phyloP scores from a whole-genome alignment of 2,797 vertebrate genomes.

The Acanthis flammea region DNA sequence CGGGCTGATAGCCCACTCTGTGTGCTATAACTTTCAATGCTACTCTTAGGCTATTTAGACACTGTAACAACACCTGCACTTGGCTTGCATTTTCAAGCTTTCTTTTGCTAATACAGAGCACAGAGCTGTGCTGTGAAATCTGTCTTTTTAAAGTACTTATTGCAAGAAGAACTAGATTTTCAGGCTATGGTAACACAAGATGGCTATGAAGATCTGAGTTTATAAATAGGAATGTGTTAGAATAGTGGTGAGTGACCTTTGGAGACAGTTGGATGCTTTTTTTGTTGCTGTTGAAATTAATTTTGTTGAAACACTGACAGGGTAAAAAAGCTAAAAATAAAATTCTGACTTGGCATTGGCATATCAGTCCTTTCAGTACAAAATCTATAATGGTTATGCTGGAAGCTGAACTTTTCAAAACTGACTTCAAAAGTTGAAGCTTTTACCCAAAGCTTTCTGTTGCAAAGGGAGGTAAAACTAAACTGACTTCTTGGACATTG shows the following conservation, averaged over 20 bases:
- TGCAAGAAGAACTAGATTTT: not conserved
- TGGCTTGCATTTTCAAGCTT: not conserved
- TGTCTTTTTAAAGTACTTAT: not conserved
- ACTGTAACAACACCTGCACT: not conserved
- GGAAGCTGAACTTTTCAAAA: not conserved
- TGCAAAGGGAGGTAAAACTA: not conserved
- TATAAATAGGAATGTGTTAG: slow-evolving; percentile 63
- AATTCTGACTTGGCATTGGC: not conserved
- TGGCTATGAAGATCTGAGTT: slow-evolving; percentile 28
- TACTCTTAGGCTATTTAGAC: not conserved
- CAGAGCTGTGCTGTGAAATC: not conserved
- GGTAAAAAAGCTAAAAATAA: not conserved
- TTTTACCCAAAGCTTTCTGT: not conserved
- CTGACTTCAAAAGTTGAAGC: not conserved
- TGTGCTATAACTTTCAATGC: not conserved
- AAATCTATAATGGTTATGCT: not conserved
- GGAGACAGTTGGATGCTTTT: slow-evolving; percentile 38
- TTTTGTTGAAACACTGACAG: not conserved
- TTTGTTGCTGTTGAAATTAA: slow-evolving; percentile 9
- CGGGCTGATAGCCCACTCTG: not conserved
- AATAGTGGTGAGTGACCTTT: slow-evolving; percentile 58
- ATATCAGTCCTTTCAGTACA: not conserved
- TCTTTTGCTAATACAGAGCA: not conserved
- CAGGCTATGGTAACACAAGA: slow-evolving; percentile 35
- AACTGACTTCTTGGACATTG: not conserved